These are phyloP conservation scores for Cremastinae sp. DNA, from an alignment of 2,888 invertebrate genomes.

Conservation along the genomic window DNA sequence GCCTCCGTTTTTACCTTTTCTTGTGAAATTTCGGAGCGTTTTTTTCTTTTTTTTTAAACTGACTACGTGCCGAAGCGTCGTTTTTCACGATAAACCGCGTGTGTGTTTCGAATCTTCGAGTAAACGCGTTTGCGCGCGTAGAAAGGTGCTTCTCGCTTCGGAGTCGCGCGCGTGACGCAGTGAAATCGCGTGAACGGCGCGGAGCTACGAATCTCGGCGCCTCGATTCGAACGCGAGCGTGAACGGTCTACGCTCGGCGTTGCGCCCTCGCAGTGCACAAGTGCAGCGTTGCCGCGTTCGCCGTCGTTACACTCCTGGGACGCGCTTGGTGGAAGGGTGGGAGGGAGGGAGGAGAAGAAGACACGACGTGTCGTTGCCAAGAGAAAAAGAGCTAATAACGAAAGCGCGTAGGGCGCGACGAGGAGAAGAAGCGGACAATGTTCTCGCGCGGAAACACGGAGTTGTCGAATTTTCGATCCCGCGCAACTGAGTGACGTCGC, in stretches of 20 bases:
- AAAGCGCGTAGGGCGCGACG: conserved; percentile 10
- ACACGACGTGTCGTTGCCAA: conserved; percentile 52
- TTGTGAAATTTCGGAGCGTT: too few species aligned
- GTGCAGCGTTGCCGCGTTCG: conserved; percentile 64
- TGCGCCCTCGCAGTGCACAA: conserved; percentile 58
- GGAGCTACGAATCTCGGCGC: conserved; percentile 30
- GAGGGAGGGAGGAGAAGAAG: conserved; percentile 7
- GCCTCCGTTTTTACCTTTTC: too few species aligned
- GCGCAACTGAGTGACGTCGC: not conserved
- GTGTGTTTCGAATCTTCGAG: too few species aligned
- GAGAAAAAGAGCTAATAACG: conserved; percentile 51
- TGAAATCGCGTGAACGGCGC: conserved; percentile 9
- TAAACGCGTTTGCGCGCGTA: too few species aligned
- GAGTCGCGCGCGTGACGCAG: not conserved
- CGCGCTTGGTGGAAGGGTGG: conserved; percentile 28
- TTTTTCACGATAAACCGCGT: too few species aligned
- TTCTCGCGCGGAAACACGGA: not conserved
- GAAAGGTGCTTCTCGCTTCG: too few species aligned
- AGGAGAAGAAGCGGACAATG: too few species aligned
- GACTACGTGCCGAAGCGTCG: too few species aligned
- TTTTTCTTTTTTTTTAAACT: too few species aligned
- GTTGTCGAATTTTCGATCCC: not conserved
- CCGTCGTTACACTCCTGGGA: conserved; percentile 58
- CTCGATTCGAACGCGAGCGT: conserved; percentile 37
- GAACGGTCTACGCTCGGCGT: conserved; percentile 30